phyloP scores from a whole-genome alignment of 2,113 vertebrate genomes.

The Otis tarda region DNA sequence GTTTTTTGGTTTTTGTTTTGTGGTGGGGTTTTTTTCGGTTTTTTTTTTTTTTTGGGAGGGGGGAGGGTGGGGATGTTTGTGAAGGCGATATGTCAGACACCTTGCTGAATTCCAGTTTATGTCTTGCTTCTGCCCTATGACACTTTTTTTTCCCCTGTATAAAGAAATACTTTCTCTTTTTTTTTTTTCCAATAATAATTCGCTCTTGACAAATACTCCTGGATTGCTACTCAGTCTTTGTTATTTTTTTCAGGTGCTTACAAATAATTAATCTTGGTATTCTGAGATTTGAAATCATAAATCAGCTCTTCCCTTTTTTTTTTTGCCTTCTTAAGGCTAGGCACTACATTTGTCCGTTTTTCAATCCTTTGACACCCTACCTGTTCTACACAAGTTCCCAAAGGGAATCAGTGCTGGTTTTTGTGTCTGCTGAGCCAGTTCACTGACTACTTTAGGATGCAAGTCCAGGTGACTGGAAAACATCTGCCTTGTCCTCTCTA shows the following conservation, averaged over 20 bases:
- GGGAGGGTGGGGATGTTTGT: background rate
- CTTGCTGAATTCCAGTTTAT: background rate
- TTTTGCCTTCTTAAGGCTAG: background rate
- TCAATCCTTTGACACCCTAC: background rate
- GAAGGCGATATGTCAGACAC: background rate
- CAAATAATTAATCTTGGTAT: background rate
- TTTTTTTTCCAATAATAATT: background rate
- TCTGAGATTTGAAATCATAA: background rate
- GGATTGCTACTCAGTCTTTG: background rate
- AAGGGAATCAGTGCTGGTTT: background rate
- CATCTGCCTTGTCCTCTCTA: slow-evolving; percentile 6
- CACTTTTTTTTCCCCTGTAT: background rate
- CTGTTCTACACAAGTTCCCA: background rate
- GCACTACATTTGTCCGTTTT: background rate
- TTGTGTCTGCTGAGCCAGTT: background rate
- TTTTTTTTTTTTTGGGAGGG: no score
- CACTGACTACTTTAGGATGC: background rate
- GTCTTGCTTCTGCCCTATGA: background rate
- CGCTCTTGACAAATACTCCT: background rate
- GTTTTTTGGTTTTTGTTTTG: no score
- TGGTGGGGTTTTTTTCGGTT: no score
- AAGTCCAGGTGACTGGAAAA: background rate
- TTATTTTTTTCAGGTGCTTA: background rate
- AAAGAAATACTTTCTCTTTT: background rate
- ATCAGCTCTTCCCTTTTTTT: background rate